phyloP scores from a whole-genome alignment of 1,140 invertebrate species.

The Calephelis virginiensis region DNA sequence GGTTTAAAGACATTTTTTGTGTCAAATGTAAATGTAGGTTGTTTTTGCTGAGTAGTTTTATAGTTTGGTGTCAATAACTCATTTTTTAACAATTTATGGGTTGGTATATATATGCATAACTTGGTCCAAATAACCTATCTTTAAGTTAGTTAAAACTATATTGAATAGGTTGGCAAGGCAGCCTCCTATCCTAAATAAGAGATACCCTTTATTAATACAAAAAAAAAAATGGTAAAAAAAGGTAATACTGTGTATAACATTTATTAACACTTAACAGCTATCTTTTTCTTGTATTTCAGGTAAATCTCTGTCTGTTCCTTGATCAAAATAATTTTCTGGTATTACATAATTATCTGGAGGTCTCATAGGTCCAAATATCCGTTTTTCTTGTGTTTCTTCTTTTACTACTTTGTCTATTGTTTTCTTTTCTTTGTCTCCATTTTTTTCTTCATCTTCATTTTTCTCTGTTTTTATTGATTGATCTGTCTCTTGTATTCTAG shows the following conservation, averaged over 20 bases:
- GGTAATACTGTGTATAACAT: constrained; percentile 9
- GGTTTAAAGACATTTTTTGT: no score
- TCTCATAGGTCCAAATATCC: constrained; percentile 69
- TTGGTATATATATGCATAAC: no score
- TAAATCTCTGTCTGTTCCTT: constrained; percentile 66
- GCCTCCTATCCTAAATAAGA: no score
- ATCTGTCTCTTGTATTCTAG: background rate
- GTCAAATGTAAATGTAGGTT: no score
- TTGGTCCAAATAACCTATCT: no score
- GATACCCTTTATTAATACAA: background rate
- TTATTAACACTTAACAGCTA: constrained; percentile 18
- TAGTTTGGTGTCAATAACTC: no score
- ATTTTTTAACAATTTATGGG: no score
- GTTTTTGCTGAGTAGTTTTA: no score
- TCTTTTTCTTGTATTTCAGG: constrained; percentile 68
- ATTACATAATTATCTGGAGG: constrained; percentile 71
- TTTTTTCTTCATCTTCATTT: constrained; percentile 22
- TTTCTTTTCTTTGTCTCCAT: constrained; percentile 24
- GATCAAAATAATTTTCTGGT: constrained; percentile 68
- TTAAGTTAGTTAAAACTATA: no score
- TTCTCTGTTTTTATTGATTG: background rate
- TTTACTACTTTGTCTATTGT: constrained; percentile 24
- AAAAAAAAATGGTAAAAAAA: background rate
- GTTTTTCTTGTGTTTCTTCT: constrained; percentile 34
- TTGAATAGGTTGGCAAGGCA: no score